These are phyloP conservation scores for Ricordea florida DNA, from an alignment of 92 coral and sea anemone genomes.

Conservation along the genomic window DNA sequence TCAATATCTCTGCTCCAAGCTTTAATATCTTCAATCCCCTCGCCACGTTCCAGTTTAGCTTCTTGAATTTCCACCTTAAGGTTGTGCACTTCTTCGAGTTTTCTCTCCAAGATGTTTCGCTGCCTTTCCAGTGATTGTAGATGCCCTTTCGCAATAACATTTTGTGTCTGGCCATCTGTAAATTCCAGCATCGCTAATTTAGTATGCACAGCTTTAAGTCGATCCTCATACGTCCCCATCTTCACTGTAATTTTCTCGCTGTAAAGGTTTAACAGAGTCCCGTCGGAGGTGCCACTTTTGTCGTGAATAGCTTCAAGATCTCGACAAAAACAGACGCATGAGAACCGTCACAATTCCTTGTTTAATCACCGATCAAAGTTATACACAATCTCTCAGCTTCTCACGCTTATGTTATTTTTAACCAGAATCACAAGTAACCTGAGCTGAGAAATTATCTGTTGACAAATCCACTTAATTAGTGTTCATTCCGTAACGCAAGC, in stretches of 20 bases:
- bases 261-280: not conserved
- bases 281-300: conserved; percentile 11
- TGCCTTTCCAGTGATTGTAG: conserved; percentile 9
- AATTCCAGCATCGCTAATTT: not conserved
- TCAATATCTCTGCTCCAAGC: conserved; percentile 16
- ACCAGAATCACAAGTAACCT: no score
- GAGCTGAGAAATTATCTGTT: no score
- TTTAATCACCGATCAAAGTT: no score
- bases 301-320: not conserved
- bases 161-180: not conserved
- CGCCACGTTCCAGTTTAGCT: not conserved
- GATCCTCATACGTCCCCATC: not conserved
- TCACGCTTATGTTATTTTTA: no score
- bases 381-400: no score
- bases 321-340: not conserved
- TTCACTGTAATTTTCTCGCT: not conserved
- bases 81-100: conserved; percentile 16
- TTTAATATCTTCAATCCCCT: not conserved
- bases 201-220: no score
- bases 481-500: no score
- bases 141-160: not conserved
- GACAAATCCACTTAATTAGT: no score
- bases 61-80: conserved; percentile 23
- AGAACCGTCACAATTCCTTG: no score
- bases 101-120: conserved; percentile 7